phyloP scores from a whole-genome alignment of 2,113 vertebrate species.

The Turnix velox region DNA sequence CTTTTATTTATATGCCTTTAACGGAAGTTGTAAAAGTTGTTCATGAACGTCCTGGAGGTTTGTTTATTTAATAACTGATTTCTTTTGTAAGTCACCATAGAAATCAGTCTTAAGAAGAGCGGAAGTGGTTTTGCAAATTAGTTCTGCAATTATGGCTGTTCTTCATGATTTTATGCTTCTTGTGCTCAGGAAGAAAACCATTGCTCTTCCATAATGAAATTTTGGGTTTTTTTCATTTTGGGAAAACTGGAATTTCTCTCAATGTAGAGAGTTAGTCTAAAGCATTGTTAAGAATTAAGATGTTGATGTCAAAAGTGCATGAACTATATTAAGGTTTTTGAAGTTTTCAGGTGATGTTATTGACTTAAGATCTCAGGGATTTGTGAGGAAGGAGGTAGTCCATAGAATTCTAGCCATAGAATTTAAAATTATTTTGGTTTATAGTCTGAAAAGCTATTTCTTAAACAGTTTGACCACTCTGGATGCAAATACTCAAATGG shows the following conservation, averaged over 20 bases:
- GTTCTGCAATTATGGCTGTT: not conserved
- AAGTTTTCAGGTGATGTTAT: not conserved
- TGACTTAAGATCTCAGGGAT: not conserved
- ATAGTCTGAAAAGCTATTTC: not conserved
- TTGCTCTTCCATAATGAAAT: not conserved
- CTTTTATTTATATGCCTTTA: not conserved
- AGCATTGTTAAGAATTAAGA: not conserved
- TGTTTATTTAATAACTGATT: constrained; percentile 2
- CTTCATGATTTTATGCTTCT: not conserved
- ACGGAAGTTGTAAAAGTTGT: not conserved
- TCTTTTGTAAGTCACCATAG: not conserved
- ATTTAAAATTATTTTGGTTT: not conserved
- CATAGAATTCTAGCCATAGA: not conserved
- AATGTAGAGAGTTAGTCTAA: not conserved
- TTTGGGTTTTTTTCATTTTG: not conserved
- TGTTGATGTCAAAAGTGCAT: not conserved
- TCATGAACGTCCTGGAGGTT: not conserved
- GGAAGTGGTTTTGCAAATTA: constrained; percentile 29
- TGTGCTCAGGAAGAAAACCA: not conserved
- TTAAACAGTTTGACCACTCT: not conserved
- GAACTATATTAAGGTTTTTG: not conserved
- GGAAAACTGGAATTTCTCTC: not conserved
- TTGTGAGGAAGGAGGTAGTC: not conserved
- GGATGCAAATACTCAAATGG: not conserved
- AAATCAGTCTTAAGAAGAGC: not conserved